Evolutionary conservation across 1,140 invertebrate species (phyloP).

Genomic region (Drosophila triauraria): DNA sequence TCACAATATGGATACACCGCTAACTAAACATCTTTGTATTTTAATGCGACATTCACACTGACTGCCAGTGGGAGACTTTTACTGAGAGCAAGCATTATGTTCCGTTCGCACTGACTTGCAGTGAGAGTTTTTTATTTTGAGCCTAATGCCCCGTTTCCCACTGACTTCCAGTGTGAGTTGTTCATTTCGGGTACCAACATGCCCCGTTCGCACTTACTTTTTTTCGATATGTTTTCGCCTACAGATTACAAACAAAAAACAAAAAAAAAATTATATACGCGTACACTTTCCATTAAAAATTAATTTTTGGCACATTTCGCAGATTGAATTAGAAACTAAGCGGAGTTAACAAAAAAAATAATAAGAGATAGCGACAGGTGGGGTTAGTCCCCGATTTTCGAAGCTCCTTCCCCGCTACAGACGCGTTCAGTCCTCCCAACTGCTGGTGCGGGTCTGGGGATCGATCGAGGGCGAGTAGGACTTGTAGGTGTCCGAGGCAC

Average conservation of each 20-base stretch:
- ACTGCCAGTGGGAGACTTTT: neutral
- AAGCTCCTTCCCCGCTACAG: constrained; percentile 38
- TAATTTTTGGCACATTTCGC: constrained; percentile 83
- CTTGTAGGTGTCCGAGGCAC: constrained; percentile 89
- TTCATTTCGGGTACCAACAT: too few species aligned
- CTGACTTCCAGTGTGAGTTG: neutral
- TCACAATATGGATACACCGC: constrained; percentile 78
- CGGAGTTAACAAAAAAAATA: constrained; percentile 33
- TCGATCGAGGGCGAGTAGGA: constrained; percentile 88
- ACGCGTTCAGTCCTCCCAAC: constrained; percentile 85
- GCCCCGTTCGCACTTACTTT: neutral
- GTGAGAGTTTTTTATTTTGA: neutral
- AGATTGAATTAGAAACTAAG: constrained; percentile 45
- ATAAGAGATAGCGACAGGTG: constrained; percentile 5
- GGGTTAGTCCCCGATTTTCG: neutral
- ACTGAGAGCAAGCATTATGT: neutral
- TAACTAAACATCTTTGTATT: constrained; percentile 46
- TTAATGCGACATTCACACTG: constrained; percentile 3
- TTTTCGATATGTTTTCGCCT: constrained; percentile 54
- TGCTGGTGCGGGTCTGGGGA: constrained; percentile 85
- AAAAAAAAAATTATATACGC: constrained; percentile 19
- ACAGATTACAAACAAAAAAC: constrained; percentile 48
- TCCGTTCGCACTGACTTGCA: neutral
- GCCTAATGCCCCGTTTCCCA: neutral
- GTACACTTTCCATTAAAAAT: constrained; percentile 60